Conservation (phyloP, 30 jellyfish, hydroid and myxozoan species). For the Hydractinia echinata region DNA sequence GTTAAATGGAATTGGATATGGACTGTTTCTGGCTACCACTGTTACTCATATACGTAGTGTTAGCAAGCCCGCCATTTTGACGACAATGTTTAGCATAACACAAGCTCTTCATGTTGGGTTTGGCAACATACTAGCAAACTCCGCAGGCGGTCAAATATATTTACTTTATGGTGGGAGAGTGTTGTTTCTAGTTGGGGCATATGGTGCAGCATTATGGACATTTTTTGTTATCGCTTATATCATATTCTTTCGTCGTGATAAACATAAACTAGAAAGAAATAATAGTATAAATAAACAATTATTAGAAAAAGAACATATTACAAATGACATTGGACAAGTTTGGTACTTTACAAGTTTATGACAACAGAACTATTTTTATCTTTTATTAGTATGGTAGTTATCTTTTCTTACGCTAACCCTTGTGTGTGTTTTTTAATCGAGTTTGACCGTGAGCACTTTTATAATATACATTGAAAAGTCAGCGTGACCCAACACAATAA, state of each 20-base stretch:
- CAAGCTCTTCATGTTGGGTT: neutral
- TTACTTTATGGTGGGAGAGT: neutral
- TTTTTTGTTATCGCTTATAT: neutral
- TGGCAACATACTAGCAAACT: neutral
- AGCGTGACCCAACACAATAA: too few relatives aligned
- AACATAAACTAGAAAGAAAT: neutral
- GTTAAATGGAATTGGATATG: neutral
- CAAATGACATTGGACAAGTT: too few relatives aligned
- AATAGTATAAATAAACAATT: too few relatives aligned
- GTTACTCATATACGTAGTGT: neutral
- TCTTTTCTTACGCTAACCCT: too few relatives aligned
- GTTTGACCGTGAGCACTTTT: too few relatives aligned
- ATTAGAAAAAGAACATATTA: too few relatives aligned
- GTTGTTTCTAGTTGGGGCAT: constrained; percentile 1
- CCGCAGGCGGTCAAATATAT: neutral
- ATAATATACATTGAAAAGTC: too few relatives aligned
- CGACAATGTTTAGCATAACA: constrained; percentile 5
- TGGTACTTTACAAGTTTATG: too few relatives aligned
- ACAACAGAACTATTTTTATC: too few relatives aligned
- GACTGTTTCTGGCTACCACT: neutral
- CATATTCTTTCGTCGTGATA: neutral
- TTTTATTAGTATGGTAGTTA: too few relatives aligned
- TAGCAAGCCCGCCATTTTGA: neutral
- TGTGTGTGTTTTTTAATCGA: too few relatives aligned
- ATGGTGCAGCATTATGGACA: neutral